Evolutionary conservation across 2,113 vertebrate species (phyloP).

Genomic region (Diadophis punctatus): DNA sequence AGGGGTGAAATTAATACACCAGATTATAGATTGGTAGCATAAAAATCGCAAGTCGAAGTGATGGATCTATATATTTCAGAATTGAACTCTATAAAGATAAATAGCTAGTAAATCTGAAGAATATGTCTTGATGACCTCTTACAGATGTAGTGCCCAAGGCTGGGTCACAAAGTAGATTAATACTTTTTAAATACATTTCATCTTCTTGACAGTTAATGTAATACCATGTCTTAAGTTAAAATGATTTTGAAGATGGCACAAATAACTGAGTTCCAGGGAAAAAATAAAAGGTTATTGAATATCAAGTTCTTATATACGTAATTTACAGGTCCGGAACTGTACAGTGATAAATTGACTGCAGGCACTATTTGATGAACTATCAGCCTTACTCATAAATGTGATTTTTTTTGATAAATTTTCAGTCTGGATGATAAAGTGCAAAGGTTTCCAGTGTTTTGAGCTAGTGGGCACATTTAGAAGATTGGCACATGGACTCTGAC

Average conservation of each 20-base stretch:
- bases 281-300: not conserved
- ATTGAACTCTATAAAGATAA: constrained; percentile 13
- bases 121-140: not conserved
- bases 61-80: not conserved
- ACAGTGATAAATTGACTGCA: not conserved
- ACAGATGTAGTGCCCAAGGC: constrained; percentile 8
- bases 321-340: not conserved
- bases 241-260: not conserved
- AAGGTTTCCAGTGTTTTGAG: not conserved
- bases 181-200: not conserved
- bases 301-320: not conserved
- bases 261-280: constrained; percentile 12
- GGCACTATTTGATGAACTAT: not conserved
- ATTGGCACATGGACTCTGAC: not conserved
- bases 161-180: constrained; percentile 17
- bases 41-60: not conserved
- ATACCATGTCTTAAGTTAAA: constrained; percentile 15
- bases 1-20: not conserved
- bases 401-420: not conserved
- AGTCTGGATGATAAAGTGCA: not conserved
- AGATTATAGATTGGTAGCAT: not conserved
- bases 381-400: not conserved
- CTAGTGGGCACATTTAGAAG: not conserved
- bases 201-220: constrained; percentile 15
- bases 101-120: not conserved